These are phyloP conservation scores for Drosophila ambigua DNA, from an alignment of 1,140 invertebrate species.

Conservation along the genomic window DNA sequence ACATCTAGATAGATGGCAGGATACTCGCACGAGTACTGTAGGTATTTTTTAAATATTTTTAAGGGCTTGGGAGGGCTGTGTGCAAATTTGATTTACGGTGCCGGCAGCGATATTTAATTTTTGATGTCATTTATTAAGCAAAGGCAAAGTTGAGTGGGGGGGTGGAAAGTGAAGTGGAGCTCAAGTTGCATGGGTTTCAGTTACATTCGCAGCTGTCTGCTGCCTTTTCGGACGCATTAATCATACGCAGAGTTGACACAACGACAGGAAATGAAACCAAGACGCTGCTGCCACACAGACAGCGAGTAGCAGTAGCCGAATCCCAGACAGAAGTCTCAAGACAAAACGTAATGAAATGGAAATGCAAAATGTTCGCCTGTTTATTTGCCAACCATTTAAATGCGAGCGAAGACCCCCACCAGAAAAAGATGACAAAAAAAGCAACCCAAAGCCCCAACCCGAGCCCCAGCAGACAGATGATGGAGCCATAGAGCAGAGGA, in stretches of 20 bases:
- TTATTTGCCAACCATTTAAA: constrained; percentile 81
- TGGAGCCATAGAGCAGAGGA: constrained; percentile 2
- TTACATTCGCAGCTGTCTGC: background rate
- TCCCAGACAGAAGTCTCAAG: constrained; percentile 29
- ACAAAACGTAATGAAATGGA: constrained; percentile 65
- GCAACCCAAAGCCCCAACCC: background rate
- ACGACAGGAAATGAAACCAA: constrained; percentile 56
- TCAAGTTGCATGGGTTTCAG: constrained; percentile 22
- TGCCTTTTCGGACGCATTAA: constrained; percentile 52
- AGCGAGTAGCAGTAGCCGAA: background rate
- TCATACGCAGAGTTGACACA: constrained; percentile 71
- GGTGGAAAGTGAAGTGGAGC: constrained; percentile 10
- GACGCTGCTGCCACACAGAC: constrained; percentile 22
- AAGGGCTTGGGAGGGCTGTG: background rate
- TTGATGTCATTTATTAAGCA: constrained; percentile 78
- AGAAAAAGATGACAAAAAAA: background rate
- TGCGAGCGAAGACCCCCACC: constrained; percentile 42
- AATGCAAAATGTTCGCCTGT: constrained; percentile 67
- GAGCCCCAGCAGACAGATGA: constrained; percentile 23
- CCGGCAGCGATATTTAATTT: constrained; percentile 69
- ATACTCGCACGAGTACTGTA: no score
- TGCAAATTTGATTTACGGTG: constrained; percentile 66
- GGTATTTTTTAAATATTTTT: constrained; percentile 5
- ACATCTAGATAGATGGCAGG: background rate
- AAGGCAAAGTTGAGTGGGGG: background rate